Evolutionary conservation across 2,888 invertebrate genomes (phyloP).

Genomic region (Nymphalis urticae): DNA sequence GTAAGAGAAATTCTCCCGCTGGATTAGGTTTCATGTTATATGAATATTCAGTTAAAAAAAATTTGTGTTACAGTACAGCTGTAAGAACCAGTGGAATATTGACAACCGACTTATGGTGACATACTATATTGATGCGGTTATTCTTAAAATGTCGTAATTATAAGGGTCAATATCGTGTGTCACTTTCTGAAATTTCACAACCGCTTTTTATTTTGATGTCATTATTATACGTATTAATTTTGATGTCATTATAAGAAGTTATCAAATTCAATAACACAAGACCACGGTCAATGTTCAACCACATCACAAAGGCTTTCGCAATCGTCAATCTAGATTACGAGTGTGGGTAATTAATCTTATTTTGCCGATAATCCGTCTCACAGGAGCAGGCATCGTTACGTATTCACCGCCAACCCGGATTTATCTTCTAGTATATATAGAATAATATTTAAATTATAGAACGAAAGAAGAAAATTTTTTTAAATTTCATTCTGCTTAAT

Average conservation of each 20-base stretch:
- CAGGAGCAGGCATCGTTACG: conserved; percentile 42
- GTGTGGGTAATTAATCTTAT: conserved; percentile 62
- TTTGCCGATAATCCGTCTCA: conserved; percentile 62
- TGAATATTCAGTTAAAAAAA: conserved; percentile 5
- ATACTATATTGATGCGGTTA: too few relatives aligned
- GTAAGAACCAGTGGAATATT: too few relatives aligned
- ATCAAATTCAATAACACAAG: neutral
- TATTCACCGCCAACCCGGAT: conserved; percentile 55
- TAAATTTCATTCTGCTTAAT: too few relatives aligned
- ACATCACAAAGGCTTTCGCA: conserved; percentile 11
- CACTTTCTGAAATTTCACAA: too few relatives aligned
- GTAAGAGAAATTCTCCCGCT: neutral
- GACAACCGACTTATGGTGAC: too few relatives aligned
- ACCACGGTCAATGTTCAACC: neutral
- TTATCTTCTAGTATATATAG: conserved; percentile 47
- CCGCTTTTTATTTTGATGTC: too few relatives aligned
- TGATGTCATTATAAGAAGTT: neutral
- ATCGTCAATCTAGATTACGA: conserved; percentile 29
- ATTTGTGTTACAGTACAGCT: neutral
- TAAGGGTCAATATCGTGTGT: too few relatives aligned
- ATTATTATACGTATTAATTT: too few relatives aligned
- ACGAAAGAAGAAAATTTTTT: too few relatives aligned
- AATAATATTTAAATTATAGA: too few relatives aligned
- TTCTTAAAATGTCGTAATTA: too few relatives aligned
- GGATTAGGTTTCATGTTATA: neutral